Conservation (phyloP, 2,888 invertebrate genomes). For the Dromius quadrimaculatus region DNA sequence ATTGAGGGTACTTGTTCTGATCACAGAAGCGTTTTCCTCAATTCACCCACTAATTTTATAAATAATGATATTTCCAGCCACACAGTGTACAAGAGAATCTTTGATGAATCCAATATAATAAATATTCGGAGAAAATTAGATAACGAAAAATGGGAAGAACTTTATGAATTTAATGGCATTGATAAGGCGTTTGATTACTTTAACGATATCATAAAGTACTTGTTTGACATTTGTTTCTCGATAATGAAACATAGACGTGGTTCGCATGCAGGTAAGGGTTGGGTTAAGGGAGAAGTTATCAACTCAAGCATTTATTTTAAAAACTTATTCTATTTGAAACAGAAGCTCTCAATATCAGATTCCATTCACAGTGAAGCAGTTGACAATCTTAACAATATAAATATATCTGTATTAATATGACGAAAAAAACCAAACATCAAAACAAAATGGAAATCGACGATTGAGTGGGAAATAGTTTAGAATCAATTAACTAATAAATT, state of each 20-base stretch:
- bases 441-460: background rate
- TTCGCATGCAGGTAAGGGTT: background rate
- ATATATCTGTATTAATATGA: background rate
- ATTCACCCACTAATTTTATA: background rate
- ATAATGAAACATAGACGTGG: background rate
- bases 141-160: background rate
- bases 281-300: background rate
- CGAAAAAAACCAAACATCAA: background rate
- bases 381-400: background rate
- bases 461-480: background rate
- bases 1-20: background rate
- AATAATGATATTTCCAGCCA: background rate
- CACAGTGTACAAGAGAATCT: background rate
- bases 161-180: background rate
- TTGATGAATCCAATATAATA: background rate
- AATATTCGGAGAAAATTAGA: background rate
- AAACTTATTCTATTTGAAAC: background rate
- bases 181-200: background rate
- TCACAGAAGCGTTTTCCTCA: background rate
- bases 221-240: background rate
- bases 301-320: background rate
- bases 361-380: background rate
- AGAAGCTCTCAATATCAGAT: background rate
- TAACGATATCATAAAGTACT: background rate
- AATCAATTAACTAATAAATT: background rate